phyloP scores from a whole-genome alignment of 2,888 invertebrate species.

The Eupithecia subumbrata region DNA sequence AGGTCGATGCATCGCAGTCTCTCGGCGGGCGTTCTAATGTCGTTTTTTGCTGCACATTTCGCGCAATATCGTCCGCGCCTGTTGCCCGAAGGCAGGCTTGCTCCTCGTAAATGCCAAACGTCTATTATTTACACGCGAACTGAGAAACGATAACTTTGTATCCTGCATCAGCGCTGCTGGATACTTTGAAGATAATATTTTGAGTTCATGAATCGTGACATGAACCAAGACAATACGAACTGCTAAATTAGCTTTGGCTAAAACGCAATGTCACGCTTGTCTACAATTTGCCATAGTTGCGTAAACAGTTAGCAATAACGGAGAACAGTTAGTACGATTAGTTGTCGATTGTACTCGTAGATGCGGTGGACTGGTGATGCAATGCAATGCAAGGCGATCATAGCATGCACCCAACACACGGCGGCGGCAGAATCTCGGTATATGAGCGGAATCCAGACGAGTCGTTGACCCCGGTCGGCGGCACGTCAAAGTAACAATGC shows the following conservation, averaged over 20 bases:
- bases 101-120: conserved; percentile 45
- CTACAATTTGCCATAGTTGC: not conserved
- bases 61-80: conserved; percentile 41
- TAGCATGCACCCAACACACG: conserved; percentile 39
- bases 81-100: conserved; percentile 45
- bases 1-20: conserved; percentile 65
- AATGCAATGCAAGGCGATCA: conserved; percentile 37
- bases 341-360: conserved; percentile 5
- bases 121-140: conserved; percentile 30
- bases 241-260: not conserved
- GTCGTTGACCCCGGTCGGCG: conserved; percentile 78
- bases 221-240: not conserved
- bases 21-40: conserved; percentile 62
- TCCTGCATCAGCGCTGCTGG: conserved; percentile 15
- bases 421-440: conserved; percentile 62
- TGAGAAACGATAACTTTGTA: conserved; percentile 26
- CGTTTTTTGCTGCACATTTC: conserved; percentile 57
- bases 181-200: not conserved
- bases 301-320: not conserved
- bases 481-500: conserved; percentile 81
- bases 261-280: not conserved
- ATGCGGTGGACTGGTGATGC: conserved; percentile 29
- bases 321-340: not conserved
- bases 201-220: not conserved
- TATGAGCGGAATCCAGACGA: conserved; percentile 80